These are phyloP conservation scores for Torymus texanus DNA, from an alignment of 2,888 invertebrate species.

Conservation along the genomic window DNA sequence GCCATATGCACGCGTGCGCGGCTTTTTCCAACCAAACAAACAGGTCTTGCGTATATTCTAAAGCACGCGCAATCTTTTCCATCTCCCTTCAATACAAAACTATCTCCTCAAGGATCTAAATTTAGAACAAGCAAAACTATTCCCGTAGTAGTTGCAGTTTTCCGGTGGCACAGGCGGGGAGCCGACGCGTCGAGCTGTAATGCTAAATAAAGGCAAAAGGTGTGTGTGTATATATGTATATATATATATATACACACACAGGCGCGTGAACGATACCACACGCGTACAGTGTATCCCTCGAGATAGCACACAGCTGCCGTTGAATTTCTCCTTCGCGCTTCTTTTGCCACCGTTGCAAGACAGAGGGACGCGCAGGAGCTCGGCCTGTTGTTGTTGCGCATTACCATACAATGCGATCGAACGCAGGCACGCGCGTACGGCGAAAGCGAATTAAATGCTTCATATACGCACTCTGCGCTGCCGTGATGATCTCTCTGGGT, in stretches of 20 bases:
- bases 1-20: no score
- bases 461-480: not conserved
- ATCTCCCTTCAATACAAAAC: not conserved
- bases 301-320: not conserved
- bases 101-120: not conserved
- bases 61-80: no score
- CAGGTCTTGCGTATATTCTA: no score
- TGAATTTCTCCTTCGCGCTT: not conserved
- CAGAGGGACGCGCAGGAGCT: not conserved
- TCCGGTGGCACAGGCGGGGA: no score
- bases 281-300: not conserved
- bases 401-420: slow-evolving; percentile 52
- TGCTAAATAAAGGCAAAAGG: not conserved
- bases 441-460: slow-evolving; percentile 47
- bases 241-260: no score
- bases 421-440: slow-evolving; percentile 7
- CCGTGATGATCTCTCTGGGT: not conserved
- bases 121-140: slow-evolving; percentile 16
- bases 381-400: not conserved
- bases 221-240: no score
- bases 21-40: no score
- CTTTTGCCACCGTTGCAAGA: not conserved
- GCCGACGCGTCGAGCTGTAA: not conserved
- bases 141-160: not conserved
- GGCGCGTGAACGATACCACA: not conserved